Base-by-base conservation (phyloP, 2,888 invertebrate genomes). In the Xylocampa areola region DNA sequence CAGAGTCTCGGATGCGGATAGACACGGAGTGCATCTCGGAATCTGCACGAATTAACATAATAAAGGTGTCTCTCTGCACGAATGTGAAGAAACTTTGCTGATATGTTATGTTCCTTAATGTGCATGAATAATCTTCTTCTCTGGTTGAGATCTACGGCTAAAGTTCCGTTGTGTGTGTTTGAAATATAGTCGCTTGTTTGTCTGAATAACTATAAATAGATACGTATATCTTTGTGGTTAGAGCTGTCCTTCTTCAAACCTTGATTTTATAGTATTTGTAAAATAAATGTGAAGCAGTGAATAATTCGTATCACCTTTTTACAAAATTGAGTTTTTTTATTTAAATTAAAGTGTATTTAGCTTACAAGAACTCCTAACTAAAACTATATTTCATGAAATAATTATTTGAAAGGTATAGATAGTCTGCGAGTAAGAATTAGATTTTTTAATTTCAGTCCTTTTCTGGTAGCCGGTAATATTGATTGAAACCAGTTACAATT, bases 11-110 rank as follows among this genome's bases (percentile, higher is more conserved):
- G 50, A 37, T 53, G 54, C 33, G 35, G n/a, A n/a, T 36, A 32
- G 36, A 43, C 23, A 39, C 54, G 37, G 30, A 52, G 41, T 67
- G 71, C 59, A 74, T 48, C 49, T 49, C 49, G 29, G 40, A 71
- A 66, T 68, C 44, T 70, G 66, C 45, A 41, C 41, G 57, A 8
- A 74, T 72, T 73, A 74, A 17, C 74, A 72, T 73, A 72, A 70
- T 74, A 68, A 68, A 71, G 70, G 59, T 53, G 53, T 53, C 57
- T 54, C 36, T 44, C 40, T 45, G 47, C 39, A 52, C 33, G 41
- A 44, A 39, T 53, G 51, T 43, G 39, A 49, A 35, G 48, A 17
- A 58, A 39, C 45, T 49, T 48, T 17, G 10, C 30, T 29, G 14
- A 50, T 49, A 40, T 55, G 48, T 35, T 45, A 23, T 54, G 11